Percentiles rank a stretch among this genome's conserved stretches.
Evolutionary conservation across 2,888 invertebrate genomes (phyloP).

Genomic region (Leptopterna dolabrata): DNA sequence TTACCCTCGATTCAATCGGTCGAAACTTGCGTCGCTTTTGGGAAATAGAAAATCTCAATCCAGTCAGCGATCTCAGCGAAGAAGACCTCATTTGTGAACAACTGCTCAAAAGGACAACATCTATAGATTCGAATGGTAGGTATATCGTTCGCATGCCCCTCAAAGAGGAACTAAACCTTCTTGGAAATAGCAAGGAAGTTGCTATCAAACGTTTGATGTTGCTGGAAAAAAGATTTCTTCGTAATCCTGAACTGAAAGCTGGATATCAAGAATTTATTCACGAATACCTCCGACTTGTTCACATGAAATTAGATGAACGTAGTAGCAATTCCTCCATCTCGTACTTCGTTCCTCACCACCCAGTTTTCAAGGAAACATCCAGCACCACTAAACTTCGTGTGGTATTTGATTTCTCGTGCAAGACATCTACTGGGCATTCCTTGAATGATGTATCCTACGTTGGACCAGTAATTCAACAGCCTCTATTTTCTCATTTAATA

Average conservation of each 20-base stretch:
- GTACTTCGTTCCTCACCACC: too few species aligned
- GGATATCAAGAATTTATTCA: too few species aligned
- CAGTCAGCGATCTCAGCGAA: background rate
- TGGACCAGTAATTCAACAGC: background rate
- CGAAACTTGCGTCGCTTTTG: background rate
- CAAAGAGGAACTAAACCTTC: too few species aligned
- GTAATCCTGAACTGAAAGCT: background rate
- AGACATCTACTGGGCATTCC: background rate
- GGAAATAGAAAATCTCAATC: background rate
- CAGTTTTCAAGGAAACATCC: too few species aligned
- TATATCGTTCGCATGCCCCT: too few species aligned
- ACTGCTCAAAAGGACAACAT: too few species aligned
- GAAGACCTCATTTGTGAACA: background rate
- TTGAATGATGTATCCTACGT: background rate
- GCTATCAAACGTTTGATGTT: background rate
- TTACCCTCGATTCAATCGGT: background rate
- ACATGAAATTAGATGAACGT: too few species aligned
- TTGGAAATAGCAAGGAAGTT: too few species aligned
- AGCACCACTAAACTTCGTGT: too few species aligned
- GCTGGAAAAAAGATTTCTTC: background rate
- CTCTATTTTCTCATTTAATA: background rate
- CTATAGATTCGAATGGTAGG: too few species aligned
- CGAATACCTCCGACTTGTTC: too few species aligned
- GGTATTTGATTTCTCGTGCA: background rate
- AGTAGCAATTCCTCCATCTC: too few species aligned